phyloP scores from a whole-genome alignment of 2,113 vertebrate species.

The Genyomyrus donnyi region DNA sequence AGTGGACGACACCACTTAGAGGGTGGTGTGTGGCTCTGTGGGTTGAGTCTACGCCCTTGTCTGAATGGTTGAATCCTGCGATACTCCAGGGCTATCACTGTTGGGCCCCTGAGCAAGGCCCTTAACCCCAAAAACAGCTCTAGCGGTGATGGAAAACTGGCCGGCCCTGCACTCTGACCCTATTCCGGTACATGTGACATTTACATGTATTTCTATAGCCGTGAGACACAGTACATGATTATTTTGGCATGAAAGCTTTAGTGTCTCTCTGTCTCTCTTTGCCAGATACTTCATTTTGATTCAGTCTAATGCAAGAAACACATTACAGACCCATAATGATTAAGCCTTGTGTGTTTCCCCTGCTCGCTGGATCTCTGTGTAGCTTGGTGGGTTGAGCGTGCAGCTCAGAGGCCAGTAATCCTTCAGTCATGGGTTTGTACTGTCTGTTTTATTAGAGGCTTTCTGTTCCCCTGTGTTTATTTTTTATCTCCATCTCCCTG shows the following conservation, averaged over 20 bases:
- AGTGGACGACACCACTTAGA: neutral
- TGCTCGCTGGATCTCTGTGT: too few species aligned
- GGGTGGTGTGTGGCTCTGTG: neutral
- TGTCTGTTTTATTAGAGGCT: too few species aligned
- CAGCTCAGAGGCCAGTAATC: too few species aligned
- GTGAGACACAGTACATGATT: neutral
- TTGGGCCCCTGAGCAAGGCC: neutral
- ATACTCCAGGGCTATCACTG: neutral
- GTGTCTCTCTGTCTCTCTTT: neutral
- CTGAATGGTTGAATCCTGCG: neutral
- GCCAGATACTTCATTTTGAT: neutral
- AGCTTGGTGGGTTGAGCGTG: too few species aligned
- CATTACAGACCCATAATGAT: neutral
- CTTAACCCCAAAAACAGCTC: neutral
- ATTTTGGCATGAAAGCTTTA: neutral
- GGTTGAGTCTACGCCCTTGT: neutral
- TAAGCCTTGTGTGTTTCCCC: neutral
- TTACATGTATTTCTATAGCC: neutral
- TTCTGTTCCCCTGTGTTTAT: too few species aligned
- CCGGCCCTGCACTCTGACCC: neutral
- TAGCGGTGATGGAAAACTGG: neutral
- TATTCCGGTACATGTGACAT: neutral
- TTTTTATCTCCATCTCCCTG: too few species aligned
- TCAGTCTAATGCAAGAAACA: neutral
- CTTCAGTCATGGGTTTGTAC: too few species aligned